Evolutionary conservation across 2,888 invertebrate species (phyloP), one percentile per base, ranked within the genome.

Genomic region (Operophtera brumata): DNA sequence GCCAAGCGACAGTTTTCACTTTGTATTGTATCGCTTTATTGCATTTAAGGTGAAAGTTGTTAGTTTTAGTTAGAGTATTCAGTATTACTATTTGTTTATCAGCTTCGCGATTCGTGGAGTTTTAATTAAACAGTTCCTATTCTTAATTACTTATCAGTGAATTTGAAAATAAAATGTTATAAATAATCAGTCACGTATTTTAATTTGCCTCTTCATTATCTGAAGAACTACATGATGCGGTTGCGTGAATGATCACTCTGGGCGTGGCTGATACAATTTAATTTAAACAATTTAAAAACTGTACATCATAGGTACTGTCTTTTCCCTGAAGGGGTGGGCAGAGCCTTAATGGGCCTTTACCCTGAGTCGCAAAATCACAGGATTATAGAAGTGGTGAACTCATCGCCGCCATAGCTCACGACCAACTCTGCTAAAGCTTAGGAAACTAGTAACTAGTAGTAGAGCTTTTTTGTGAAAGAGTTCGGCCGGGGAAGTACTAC

Each of bases 101-200:
- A 56, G 52, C 28, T 47, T 45, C 26, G 26, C 32, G 39, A 47
- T 42, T 40, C 35, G 28, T 35, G 26, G 43, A 42, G 49, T 59
- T 51, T 43, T 37, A 47, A 49, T 54, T 47, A 42, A 51, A 58
- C 62, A 70, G 75, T 76, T 75, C 73, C 73, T 74, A 75, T 67
- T 68, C 48, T 62, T 57, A 37, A 46, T 59, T 58, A n/a, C n/a
- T n/a, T 49, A 59, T 59, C 42, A 48, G 50, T 57, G 54, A 52
- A 39, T 45, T 59, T 36, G 1, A 59, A 56, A 69, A 71, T 69
- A 65, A 64, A 66, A 55, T 52, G 47, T 52, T 57, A 47, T 55
- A 25, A 52, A 64, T 57, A 13, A n/a, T n/a, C 49, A 65, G 41
- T 62, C 50, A 39, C 47, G 48, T 65, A 54, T 66, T 65, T 65